Conservation (phyloP, 2,797 vertebrate genomes). For the Halcyon leucocephala region DNA sequence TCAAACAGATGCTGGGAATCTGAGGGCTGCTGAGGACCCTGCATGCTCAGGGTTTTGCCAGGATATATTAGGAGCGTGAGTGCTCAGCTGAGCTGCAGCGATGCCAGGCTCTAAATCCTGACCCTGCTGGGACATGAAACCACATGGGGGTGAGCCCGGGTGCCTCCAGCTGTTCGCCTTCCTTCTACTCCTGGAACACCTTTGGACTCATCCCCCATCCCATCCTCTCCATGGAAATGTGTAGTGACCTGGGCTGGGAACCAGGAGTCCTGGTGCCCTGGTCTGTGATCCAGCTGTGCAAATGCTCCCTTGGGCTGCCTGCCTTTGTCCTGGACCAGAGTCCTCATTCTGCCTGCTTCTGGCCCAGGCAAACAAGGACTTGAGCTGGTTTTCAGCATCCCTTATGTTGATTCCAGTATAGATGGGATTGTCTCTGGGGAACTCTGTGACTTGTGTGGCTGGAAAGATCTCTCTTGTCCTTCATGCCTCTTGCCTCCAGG, state of each 20-base stretch:
- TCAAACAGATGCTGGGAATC: slow-evolving; percentile 26
- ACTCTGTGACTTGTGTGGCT: background rate
- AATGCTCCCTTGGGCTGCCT: background rate
- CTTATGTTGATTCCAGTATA: fast-evolving
- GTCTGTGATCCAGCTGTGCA: background rate
- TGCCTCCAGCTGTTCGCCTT: slow-evolving; percentile 5
- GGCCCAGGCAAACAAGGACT: background rate
- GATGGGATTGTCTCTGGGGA: background rate
- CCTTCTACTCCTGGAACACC: background rate
- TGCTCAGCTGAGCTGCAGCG: background rate
- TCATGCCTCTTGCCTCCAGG: background rate
- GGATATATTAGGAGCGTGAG: background rate
- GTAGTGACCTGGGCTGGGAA: slow-evolving; percentile 21
- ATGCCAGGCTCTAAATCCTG: slow-evolving; percentile 1
- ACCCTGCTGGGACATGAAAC: background rate
- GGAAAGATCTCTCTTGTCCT: background rate
- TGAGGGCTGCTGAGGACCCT: background rate
- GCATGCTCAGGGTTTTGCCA: background rate
- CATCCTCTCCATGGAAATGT: background rate
- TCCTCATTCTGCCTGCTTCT: background rate
- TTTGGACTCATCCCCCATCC: background rate
- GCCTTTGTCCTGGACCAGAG: background rate
- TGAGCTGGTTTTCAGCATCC: background rate
- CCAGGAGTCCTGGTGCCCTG: background rate
- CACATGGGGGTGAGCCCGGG: background rate